Base-by-base conservation (phyloP, 2,888 invertebrate genomes). In the Lasioglossum leucozonium region DNA sequence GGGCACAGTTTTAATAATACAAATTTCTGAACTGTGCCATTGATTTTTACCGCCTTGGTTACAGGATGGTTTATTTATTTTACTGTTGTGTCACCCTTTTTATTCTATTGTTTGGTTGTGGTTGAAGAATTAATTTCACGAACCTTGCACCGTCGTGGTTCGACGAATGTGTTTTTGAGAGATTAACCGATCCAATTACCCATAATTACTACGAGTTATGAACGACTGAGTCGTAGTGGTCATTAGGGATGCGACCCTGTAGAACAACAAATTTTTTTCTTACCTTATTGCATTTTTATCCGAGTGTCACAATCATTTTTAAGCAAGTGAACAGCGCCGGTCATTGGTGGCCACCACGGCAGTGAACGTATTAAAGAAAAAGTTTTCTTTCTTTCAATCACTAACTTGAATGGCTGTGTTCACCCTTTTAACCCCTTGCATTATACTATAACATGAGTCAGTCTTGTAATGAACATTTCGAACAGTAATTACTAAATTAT, bases 101-200 rank as follows among this genome's bases (percentile, higher is more conserved):
- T 55, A 58, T 72, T 71, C 72, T 40, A 42, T 79, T 74, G 26
- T 79, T 87, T 84, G 86, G 86, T 84, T 87, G 81, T 89, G 89
- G 87, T 85, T 71, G 69, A 72, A 73, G n/a, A 81, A 77, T 62
- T 74, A 72, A 74, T 84, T 81, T 78, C 16, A 58, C 22, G 58
- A 79, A 58, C 74, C 58, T 37, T 62, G 55, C 77, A 58, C 67
- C 37, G 22, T 71, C 77, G 62, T 77, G 37, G 42, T 82, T 84
- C 77, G 40, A 84, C 47, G 44, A 83, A 67, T 47, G 18, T 55
- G n/a, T 83, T 72, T 72, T n/a, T 62, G 8, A n/a, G 22, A 74
- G 4, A 67, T 51, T 72, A 72, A 83, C n/a, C 67, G 30, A 55
- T 72, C 18, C 18, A 65, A 30, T 81, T 71, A 13, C n/a, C 11